Conservation (phyloP, 1,140 invertebrate species). For the Monomorium pharaonis region DNA sequence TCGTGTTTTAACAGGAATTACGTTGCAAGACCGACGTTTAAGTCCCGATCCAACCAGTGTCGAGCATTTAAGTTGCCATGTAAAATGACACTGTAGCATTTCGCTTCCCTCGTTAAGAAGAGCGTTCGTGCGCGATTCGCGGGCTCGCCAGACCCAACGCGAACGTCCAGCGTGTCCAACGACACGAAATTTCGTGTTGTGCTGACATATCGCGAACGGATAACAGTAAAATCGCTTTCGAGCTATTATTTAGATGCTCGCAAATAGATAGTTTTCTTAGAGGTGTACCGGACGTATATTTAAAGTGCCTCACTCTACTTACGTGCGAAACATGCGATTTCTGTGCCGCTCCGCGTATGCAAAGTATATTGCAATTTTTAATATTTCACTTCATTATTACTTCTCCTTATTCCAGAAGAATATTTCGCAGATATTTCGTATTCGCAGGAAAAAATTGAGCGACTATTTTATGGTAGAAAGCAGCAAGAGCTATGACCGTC, state of each 20-base stretch:
- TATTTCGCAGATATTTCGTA: background rate
- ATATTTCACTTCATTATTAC: conserved; percentile 2
- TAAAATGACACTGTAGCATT: conserved; percentile 65
- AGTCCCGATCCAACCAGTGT: background rate
- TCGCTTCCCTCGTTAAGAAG: conserved; percentile 44
- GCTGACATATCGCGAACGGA: background rate
- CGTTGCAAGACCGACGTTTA: conserved; percentile 21
- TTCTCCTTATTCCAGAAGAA: background rate
- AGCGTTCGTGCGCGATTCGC: conserved; percentile 7
- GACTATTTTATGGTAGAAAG: background rate
- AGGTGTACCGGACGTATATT: background rate
- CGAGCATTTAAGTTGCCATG: conserved; percentile 45
- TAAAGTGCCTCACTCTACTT: background rate
- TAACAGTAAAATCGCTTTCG: background rate
- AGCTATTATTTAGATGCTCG: background rate
- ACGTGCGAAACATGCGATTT: background rate
- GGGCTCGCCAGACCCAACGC: background rate
- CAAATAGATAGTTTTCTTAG: background rate
- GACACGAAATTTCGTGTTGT: background rate
- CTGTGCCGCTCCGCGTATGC: background rate
- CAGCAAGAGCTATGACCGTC: background rate
- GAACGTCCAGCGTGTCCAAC: conserved; percentile 28
- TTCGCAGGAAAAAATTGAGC: background rate
- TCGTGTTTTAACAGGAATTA: conserved; percentile 25
- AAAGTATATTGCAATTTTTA: background rate